phyloP scores from a whole-genome alignment of 1,140 invertebrate species.

The Cherax quadricarinatus region DNA sequence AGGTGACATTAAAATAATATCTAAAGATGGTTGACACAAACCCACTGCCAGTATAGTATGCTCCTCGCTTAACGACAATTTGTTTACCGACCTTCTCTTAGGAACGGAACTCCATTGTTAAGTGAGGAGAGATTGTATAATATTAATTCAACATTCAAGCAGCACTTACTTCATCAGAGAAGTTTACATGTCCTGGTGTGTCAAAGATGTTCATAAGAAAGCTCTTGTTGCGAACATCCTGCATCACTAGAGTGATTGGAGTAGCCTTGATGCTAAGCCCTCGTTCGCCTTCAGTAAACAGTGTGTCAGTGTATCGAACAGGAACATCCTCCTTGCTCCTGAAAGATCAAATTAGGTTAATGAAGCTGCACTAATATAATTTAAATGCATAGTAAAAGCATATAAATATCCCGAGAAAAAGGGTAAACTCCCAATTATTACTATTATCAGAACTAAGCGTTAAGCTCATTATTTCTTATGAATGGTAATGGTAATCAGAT shows the following conservation, averaged over 20 bases:
- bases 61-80: too few species aligned
- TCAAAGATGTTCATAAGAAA: constrained; percentile 98
- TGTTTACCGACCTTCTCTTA: too few species aligned
- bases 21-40: too few species aligned
- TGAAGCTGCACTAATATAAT: neutral
- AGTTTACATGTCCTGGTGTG: constrained; percentile 96
- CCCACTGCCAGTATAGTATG: too few species aligned
- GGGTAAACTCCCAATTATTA: neutral
- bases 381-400: neutral
- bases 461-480: too few species aligned
- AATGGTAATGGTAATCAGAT: too few species aligned
- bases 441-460: too few species aligned
- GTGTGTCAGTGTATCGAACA: constrained; percentile 95
- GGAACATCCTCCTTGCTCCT: constrained; percentile 85
- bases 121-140: too few species aligned
- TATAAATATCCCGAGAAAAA: neutral
- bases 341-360: neutral
- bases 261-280: constrained; percentile 98
- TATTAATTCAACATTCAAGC: too few species aligned
- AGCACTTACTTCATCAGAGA: constrained; percentile 93
- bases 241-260: constrained; percentile 95
- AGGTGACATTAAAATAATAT: too few species aligned
- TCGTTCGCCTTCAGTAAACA: constrained; percentile 98
- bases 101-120: too few species aligned
- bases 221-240: constrained; percentile 83